Evolutionary conservation across 2,113 vertebrate species (phyloP), one percentile per base, ranked within the genome.

Genomic region (Chauna torquata): DNA sequence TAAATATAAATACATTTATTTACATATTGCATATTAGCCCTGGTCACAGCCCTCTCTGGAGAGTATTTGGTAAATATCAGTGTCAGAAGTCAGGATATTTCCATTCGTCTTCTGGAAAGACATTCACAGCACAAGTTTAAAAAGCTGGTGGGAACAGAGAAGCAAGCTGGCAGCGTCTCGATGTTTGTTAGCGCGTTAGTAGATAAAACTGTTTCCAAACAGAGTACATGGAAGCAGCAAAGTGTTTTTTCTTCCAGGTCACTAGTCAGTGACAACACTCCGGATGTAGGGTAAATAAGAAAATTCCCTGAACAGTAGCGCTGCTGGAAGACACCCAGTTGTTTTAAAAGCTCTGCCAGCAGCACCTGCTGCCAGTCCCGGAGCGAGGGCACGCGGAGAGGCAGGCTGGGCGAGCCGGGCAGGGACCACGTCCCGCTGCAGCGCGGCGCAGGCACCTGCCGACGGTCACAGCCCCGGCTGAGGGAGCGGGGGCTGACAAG

Each of bases 1-100:
- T 98, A 98, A 98, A 86, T 47, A 18, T 47, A 18, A 88, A 68
- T 6, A 16, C 38, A 3, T 13, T 23, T 58, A 38, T 86, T 88
- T 36, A 42, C 36, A 17, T 27, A 71, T 6, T 64, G 45, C 54
- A 66, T 49, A 5, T 49, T 24, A 62, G 59, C 6, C 38, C 84
- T 1, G 4, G 6, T 32, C 34, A 44, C 64, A 2, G 44, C 16
- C 25, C 57, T 25, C 80, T 47, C 62, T 16, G 32, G 49, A 12
- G 52, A 57, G 18, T 3, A 24, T 28, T 32, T 75, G 18, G 47
- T 70, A 42, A 82, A 64, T 11, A 68, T 14, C 66, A 12, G 54
- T 16, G 59, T 61, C 71, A 82, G 59, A 88, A 80, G 36, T 24
- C 42, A 2, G 1, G 36, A 8, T 32, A 30, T 80, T 83, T 79